Percentiles rank a stretch among this genome's conserved stretches.
Conservation (phyloP, 2,113 vertebrate genomes). For the Castor canadensis region DNA sequence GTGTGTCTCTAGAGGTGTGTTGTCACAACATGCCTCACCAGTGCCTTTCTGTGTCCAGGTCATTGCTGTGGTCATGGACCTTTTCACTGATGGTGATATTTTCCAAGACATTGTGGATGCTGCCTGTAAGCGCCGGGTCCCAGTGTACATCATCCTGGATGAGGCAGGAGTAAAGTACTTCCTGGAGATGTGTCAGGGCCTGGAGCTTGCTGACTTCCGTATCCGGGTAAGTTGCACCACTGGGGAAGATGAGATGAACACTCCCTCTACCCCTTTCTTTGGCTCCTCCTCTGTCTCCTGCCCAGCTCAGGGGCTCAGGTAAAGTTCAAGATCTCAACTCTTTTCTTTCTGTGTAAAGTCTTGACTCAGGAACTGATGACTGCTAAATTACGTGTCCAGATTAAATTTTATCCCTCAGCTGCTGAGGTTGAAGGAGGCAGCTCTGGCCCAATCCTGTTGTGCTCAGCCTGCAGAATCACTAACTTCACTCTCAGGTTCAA, state of each 20-base stretch:
- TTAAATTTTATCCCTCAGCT: background rate
- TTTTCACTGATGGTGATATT: slow-evolving; percentile 94
- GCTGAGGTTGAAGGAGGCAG: background rate
- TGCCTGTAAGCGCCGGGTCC: slow-evolving; percentile 87
- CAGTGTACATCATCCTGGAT: slow-evolving; percentile 94
- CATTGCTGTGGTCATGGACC: slow-evolving; percentile 96
- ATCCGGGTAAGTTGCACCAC: slow-evolving; percentile 86
- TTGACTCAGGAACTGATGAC: background rate
- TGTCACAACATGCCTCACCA: background rate
- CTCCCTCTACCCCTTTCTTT: background rate
- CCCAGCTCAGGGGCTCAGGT: background rate
- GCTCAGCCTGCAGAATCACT: background rate
- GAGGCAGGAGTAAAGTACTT: slow-evolving; percentile 87
- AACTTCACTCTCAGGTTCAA: background rate
- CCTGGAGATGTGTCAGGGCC: slow-evolving; percentile 93
- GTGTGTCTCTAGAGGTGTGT: background rate
- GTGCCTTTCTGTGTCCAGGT: slow-evolving; percentile 84
- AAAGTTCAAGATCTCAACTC: background rate
- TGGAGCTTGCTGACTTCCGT: slow-evolving; percentile 87
- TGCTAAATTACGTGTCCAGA: background rate
- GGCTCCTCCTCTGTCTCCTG: background rate
- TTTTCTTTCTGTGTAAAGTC: background rate
- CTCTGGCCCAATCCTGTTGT: background rate
- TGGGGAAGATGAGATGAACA: rapidly evolving
- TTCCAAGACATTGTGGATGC: slow-evolving; percentile 94